A percentile compares a stretch with the other conserved stretches of the same genome.
Evolutionary conservation across 2,113 vertebrate genomes (phyloP).

Genomic region (Elephas maximus): DNA sequence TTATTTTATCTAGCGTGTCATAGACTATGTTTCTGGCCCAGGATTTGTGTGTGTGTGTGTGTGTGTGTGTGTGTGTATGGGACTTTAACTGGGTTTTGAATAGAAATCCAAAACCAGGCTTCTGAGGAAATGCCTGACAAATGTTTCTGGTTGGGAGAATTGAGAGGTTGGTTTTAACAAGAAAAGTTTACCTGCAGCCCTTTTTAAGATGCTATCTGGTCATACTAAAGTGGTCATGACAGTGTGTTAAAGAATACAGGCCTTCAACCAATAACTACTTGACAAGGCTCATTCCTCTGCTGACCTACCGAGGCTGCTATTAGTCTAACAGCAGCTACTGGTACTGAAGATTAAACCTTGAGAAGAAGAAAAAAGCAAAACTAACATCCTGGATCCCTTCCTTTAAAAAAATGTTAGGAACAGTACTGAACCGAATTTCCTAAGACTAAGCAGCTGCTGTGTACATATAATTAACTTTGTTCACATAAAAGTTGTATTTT

Average conservation of each 20-base stretch:
- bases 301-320: constrained; percentile 59
- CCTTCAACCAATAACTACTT: not conserved
- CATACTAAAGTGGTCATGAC: constrained; percentile 28
- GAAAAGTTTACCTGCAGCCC: constrained; percentile 55
- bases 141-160: not conserved
- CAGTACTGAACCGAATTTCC: not conserved
- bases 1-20: constrained; percentile 53
- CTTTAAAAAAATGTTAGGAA: constrained; percentile 60
- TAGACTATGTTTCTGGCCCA: not conserved
- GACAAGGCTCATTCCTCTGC: constrained; percentile 16
- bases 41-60: not conserved
- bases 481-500: not conserved
- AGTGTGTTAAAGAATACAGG: not conserved
- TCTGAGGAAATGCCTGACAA: constrained; percentile 23
- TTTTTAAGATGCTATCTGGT: constrained; percentile 44
- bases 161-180: not conserved
- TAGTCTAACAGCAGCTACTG: not conserved
- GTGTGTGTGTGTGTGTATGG: not conserved
- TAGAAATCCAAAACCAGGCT: constrained; percentile 52
- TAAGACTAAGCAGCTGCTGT: constrained; percentile 38
- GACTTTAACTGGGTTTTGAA: constrained; percentile 46
- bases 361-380: constrained; percentile 53
- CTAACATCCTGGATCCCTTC: not conserved
- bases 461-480: constrained; percentile 1
- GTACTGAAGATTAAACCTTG: not conserved